phyloP scores from a whole-genome alignment of 2,113 vertebrate species.

The Tautogolabrus adspersus region DNA sequence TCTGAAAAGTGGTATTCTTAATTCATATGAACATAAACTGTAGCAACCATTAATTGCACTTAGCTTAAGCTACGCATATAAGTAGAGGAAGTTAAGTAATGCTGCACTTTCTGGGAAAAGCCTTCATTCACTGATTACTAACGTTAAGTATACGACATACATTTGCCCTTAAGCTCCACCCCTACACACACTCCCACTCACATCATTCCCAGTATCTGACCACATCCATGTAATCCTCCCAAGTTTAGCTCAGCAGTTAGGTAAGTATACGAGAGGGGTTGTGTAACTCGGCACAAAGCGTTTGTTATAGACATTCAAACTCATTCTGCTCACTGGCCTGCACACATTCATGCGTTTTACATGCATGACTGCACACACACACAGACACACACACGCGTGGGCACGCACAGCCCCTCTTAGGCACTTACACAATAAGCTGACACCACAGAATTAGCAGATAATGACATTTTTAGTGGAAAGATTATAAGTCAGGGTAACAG shows the following conservation, averaged over 20 bases:
- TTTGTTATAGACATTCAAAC: constrained; percentile 29
- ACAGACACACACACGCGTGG: constrained; percentile 3
- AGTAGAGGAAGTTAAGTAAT: not conserved
- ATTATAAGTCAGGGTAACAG: not conserved
- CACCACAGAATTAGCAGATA: constrained; percentile 8
- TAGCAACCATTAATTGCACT: too few relatives aligned
- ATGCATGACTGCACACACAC: not conserved
- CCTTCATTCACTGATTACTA: constrained; percentile 4
- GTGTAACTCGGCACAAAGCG: constrained; percentile 54
- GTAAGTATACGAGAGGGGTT: constrained; percentile 43
- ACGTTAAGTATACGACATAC: not conserved
- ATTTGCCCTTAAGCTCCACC: not conserved
- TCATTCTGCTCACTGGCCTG: constrained; percentile 47
- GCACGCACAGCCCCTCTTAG: not conserved
- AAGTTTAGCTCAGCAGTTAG: constrained; percentile 22
- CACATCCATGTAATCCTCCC: constrained; percentile 40
- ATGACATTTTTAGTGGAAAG: constrained; percentile 6
- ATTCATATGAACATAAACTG: not conserved
- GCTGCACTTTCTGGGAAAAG: constrained; percentile 10
- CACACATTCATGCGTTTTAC: not conserved
- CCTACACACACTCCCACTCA: not conserved
- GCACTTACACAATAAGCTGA: constrained; percentile 15
- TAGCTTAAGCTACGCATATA: not conserved
- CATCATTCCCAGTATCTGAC: constrained; percentile 30
- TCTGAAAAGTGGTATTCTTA: not conserved